Evolutionary conservation across 1,140 invertebrate genomes (phyloP), one percentile per base, ranked within the genome.

Genomic region (Schlechtendalia chinensis): DNA sequence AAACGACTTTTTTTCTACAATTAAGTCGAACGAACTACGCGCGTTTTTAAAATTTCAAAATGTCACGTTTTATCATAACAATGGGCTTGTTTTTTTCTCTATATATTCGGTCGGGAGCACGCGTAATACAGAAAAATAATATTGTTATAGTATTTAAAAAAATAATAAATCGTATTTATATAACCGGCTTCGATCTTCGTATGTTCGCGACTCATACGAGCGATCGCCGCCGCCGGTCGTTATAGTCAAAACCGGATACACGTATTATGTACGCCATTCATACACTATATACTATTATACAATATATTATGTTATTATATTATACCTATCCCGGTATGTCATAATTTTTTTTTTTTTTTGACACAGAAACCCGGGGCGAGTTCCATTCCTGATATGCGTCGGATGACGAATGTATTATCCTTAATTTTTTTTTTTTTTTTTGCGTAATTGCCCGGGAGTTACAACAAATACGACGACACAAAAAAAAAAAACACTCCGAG

Each of bases 191-290:
- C n/a, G 45, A 67, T 67, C 32, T 16, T 17, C 45, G 8, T 50
- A 50, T n/a, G 10, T 50, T 22, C 50, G 45, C 8, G n/a, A 69
- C 45, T 39, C 67, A 32, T 22, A 50, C 22, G 14, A 50, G 10
- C 16, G 67, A 50, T 11, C 32, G 12, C 39, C 32, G 12, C 16
- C 39, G 22, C 45, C 22, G 14, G 39, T 67, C 32, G 63, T 67
- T 67, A 67, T 50, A 69, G 65, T 47, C 45, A 69, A 69, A 69
- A 69, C 67, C 45, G 67, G 67, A 72, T 53, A 72, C 50, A 11
- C 50, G 47, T 54, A 54, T 53, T 39, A n/a, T 8, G 32, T n/a
- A 11, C n/a, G n/a, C 19, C 19, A 67, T 47, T 16, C 45, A 69
- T 50, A 22, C 24, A n/a, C n/a, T n/a, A 6, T 32, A 69, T 27